Evolutionary conservation across 2,113 vertebrate genomes (phyloP).

Genomic region (Tor tambroides): DNA sequence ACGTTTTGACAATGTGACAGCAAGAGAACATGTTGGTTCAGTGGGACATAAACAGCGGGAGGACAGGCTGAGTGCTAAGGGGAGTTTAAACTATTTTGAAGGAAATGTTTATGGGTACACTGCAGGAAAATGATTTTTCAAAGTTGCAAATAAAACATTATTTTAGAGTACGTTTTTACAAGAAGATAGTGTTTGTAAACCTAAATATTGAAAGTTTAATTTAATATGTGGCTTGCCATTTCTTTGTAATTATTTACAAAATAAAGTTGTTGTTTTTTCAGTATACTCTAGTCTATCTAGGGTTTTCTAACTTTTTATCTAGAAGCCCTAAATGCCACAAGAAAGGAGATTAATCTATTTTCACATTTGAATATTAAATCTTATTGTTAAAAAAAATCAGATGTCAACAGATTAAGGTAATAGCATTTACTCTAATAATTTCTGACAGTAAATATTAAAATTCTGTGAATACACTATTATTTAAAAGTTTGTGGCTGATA

Average conservation of each 20-base stretch:
- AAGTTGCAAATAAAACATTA: background rate
- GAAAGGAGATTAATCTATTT: background rate
- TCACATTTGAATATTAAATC: background rate
- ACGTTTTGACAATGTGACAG: slow-evolving; percentile 14
- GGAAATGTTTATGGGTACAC: background rate
- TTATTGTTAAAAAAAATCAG: background rate
- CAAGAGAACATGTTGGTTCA: background rate
- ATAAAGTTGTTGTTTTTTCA: too few species aligned
- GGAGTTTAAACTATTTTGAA: background rate
- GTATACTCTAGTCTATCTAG: background rate
- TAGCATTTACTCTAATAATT: background rate
- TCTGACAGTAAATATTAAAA: background rate
- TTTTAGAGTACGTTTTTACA: background rate
- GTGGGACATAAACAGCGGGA: background rate
- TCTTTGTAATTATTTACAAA: background rate
- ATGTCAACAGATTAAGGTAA: background rate
- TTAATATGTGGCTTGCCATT: background rate
- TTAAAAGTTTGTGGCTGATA: background rate
- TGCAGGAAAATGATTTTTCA: background rate
- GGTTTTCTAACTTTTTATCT: background rate
- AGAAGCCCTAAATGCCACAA: background rate
- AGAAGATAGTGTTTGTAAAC: background rate
- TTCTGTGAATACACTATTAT: background rate
- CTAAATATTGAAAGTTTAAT: background rate
- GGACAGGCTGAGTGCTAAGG: background rate